Base-by-base conservation (phyloP, 23 tunicate genomes). In the Aplidium turbinatum region DNA sequence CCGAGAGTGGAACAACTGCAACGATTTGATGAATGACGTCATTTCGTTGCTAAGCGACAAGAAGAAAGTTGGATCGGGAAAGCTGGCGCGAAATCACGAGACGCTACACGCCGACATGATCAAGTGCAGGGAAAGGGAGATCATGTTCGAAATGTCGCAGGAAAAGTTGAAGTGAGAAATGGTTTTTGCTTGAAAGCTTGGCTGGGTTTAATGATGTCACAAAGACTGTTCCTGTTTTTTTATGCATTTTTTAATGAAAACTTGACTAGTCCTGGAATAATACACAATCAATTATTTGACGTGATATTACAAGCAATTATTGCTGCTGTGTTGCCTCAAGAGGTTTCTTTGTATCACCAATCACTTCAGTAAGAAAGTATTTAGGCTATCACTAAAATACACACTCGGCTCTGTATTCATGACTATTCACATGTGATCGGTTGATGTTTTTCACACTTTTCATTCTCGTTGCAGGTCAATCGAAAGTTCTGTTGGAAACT, bases 131-230 rank as follows among this genome's bases (percentile, higher is more conserved):
- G 87, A 89, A 29, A 60, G 67, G 6, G 89, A 82, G 58, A 76
- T 85, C 36, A 57, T 89, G 79, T 82, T 89, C 0, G 96, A 89
- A 19, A 61, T 89, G 89, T 72, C 70, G 32, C 64, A 63, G 2
- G 87, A 80, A 29, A 87, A 87, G 39, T 34, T 87, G 16, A 68
- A 58, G 76, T 70, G 24, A 11, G 19, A 6, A 4, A 62, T 7
- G 27, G 68, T 62, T 25, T 25, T n/a, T 5, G 5, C 21, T 26
- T 9, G 61, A 16, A 16, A 42, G 50, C 11, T n/a, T n/a, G n/a
- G n/a, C n/a, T n/a, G n/a, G n/a, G n/a, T n/a, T n/a, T n/a, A n/a
- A n/a, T n/a, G n/a, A n/a, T n/a, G n/a, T n/a, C n/a, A n/a, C n/a
- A n/a, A n/a, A n/a, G n/a, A n/a, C n/a, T n/a, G n/a, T n/a, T n/a